phyloP scores from a whole-genome alignment of 2,888 invertebrate genomes.

The Platynereis dumerilii region DNA sequence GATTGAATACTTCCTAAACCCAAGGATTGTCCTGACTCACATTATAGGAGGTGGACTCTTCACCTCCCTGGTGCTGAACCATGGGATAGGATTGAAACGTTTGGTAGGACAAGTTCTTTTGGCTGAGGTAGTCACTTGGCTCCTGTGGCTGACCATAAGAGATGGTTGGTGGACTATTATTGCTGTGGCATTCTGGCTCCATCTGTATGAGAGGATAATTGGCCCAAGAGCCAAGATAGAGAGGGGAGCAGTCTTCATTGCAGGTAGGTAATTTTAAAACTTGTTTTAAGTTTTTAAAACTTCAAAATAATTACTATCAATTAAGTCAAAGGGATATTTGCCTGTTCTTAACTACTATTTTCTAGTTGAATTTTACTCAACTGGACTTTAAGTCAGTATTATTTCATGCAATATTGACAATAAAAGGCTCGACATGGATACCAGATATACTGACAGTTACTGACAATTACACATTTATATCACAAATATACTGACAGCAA shows the following conservation, averaged over 20 bases:
- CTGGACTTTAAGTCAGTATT: too few species aligned
- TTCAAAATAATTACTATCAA: too few species aligned
- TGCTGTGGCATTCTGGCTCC: slow-evolving; percentile 10
- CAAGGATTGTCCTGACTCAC: neutral
- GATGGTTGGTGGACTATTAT: slow-evolving; percentile 8
- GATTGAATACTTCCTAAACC: slow-evolving; percentile 1
- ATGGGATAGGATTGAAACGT: neutral
- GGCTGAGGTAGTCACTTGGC: slow-evolving; percentile 6
- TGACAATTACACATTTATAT: too few species aligned
- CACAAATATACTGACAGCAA: too few species aligned
- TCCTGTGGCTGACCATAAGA: neutral
- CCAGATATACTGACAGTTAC: too few species aligned
- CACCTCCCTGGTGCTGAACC: neutral
- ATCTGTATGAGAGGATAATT: slow-evolving; percentile 5
- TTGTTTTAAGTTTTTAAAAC: too few species aligned
- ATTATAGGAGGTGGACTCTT: neutral
- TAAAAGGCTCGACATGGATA: too few species aligned
- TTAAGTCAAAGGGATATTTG: too few species aligned
- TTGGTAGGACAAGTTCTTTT: neutral
- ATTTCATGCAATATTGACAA: too few species aligned
- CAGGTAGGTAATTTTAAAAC: too few species aligned
- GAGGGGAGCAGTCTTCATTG: neutral
- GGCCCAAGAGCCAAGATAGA: neutral
- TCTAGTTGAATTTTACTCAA: too few species aligned
- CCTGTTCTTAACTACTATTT: too few species aligned